Base-by-base conservation (phyloP, 35 echinoderm and acorn worm genomes). In the Eucidaris tribuloides region DNA sequence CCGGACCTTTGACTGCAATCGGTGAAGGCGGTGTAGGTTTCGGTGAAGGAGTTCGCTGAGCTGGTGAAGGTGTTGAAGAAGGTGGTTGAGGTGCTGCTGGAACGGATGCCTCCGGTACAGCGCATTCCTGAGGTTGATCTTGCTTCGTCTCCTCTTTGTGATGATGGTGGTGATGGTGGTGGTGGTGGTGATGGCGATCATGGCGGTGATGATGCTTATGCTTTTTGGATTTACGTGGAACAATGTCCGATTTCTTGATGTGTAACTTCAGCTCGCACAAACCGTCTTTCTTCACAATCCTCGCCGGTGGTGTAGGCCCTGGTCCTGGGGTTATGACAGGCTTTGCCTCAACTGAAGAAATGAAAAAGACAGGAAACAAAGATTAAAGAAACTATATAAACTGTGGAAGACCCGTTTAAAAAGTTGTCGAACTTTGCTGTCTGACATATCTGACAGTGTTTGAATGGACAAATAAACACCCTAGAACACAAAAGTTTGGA, bases 261-360 rank as follows among this genome's bases (percentile, higher is more conserved):
- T 97, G 94, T 15, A 97, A 58, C 46, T 92, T 97, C 39, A 92
- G 46, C 77, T 84, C 82, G 42, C 85, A 90, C 23, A 79, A 77
- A 18, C 94, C 94, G 85, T 92, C 94, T 78, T 97, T 97, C 77
- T 97, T 97, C 13, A 97, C 85, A 58, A 97, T 97, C 55, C 94
- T 91, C 27, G 82, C 56, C 7, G 83, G 61, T n/a, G n/a, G n/a
- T 57, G 87, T 50, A 35, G 62, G 36, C 45, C 72, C n/a, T 63
- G 62, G 42, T 76, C 45, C 68, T 45, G 14, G 60, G 49, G 60
- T 23, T 46, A 71, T 35, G 48, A 48, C 39, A 39, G 59, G 71
- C 2, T 55, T 85, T 71, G 39, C 86, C 71, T 84, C 68, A 79
- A 15, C 41, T 82, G 58, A 81, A 25, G 31, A 36, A 46, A 48